Evolutionary conservation across 2,113 vertebrate species (phyloP), one percentile per base, ranked within the genome.

Genomic region (Elgaria multicarinata): DNA sequence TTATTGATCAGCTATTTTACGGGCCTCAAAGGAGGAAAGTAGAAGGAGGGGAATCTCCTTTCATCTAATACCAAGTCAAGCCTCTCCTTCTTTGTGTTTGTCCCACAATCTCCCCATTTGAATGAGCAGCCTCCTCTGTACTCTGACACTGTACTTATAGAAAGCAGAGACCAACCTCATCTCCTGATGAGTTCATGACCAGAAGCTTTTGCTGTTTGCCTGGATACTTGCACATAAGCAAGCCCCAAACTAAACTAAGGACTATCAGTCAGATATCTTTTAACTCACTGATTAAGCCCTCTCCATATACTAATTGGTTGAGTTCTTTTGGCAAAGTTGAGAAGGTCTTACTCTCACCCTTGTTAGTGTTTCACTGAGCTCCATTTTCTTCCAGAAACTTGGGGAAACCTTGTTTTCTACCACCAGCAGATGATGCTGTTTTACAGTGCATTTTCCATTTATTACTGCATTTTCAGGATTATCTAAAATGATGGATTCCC

Each of bases 341-440:
- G n/a, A 67, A 0, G 0, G 0, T 46, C 31, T 0, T 22, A 2
- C 0, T 4, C 31, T 44, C 0, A 12, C 75, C 2, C 42, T 0
- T 44, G 53, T 50, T 31, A 36, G 44, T 53, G 36, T 26, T 18
- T 50, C 44, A 50, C 16, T 53, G 46, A 80, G 66, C 31, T 50
- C 64, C 36, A 10, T 50, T 84, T 67, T 26, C 6, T 58, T 81
- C 31, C 42, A 22, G 42, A 46, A 44, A 28, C 16, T 44, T 69
- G 13, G 72, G 24, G 6, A 36, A 66, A 87, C 10, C 55, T n/a
- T n/a, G n/a, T n/a, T n/a, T n/a, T n/a, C n/a, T n/a, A n/a, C n/a
- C n/a, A n/a, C n/a, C n/a, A n/a, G n/a, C n/a, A n/a, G n/a, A n/a
- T n/a, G n/a, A n/a, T n/a, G n/a, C n/a, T n/a, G n/a, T n/a, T n/a